These are phyloP conservation scores for Drosophila neocordata DNA, from an alignment of 1,140 invertebrate genomes.

Conservation along the genomic window DNA sequence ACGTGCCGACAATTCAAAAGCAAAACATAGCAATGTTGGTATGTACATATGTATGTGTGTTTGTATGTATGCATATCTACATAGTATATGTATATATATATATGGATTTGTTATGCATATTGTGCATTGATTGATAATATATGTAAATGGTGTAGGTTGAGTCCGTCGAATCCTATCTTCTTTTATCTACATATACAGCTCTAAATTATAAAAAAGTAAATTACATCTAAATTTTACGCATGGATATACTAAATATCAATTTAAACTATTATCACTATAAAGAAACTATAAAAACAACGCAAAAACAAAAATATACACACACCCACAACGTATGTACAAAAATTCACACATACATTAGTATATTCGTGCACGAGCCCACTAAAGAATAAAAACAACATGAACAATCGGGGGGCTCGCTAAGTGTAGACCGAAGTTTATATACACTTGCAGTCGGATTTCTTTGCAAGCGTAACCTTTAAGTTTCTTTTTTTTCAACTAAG, in stretches of 20 bases:
- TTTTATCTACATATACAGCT: no score
- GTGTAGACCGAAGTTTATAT: no score
- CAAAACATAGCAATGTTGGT: not conserved
- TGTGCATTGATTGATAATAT: no score
- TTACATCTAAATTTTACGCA: not conserved
- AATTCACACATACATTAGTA: not conserved
- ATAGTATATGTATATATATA: not conserved
- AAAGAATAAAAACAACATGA: not conserved
- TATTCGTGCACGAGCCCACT: constrained; percentile 10
- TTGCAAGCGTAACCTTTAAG: no score
- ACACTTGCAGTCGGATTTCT: no score
- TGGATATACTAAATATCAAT: not conserved
- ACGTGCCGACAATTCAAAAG: not conserved
- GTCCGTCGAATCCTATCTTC: no score
- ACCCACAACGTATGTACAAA: not conserved
- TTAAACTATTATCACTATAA: no score
- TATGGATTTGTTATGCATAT: no score
- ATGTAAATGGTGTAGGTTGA: no score
- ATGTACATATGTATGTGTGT: not conserved
- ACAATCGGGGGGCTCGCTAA: not conserved
- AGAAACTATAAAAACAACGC: not conserved
- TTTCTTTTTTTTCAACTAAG: no score
- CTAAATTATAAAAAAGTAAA: no score
- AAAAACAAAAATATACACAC: constrained; percentile 14
- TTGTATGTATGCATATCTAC: not conserved